Conservation (phyloP, 2,797 vertebrate genomes). For the Decapterus maruadsi region DNA sequence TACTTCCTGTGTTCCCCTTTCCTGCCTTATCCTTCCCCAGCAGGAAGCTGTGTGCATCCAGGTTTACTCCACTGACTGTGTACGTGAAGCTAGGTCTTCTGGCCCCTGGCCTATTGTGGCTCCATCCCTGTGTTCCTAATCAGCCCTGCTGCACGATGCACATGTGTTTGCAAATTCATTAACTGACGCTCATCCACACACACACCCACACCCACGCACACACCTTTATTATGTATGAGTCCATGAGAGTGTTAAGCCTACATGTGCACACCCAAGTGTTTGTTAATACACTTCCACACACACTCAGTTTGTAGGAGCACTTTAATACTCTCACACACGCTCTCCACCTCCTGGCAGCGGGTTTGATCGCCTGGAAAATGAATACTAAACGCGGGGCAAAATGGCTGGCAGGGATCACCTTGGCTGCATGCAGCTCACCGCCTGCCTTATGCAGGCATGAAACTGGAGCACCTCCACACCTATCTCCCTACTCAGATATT, state of each 20-base stretch:
- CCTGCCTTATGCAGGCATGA: conserved; percentile 58
- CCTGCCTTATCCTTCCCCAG: conserved; percentile 69
- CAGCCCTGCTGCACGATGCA: conserved; percentile 53
- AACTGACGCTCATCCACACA: conserved; percentile 28
- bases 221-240: conserved; percentile 45
- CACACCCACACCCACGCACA: conserved; percentile 25
- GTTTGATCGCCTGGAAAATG: conserved; percentile 83
- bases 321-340: conserved; percentile 44
- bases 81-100: conserved; percentile 54
- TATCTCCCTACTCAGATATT: conserved; percentile 68
- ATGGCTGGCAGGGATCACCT: conserved; percentile 82
- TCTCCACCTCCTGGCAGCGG: conserved; percentile 67
- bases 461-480: conserved; percentile 66
- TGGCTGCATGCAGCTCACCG: conserved; percentile 60
- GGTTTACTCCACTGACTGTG: conserved; percentile 64
- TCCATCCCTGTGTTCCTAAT: conserved; percentile 64
- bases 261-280: conserved; percentile 43
- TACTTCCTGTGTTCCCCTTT: conserved; percentile 65
- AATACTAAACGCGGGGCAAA: conserved; percentile 81
- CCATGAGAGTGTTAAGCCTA: conserved; percentile 49
- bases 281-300: conserved; percentile 46
- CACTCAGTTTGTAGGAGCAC: conserved; percentile 34
- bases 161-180: conserved; percentile 64
- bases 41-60: conserved; percentile 73
- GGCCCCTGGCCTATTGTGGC: conserved; percentile 73